Evolutionary conservation across 2,888 invertebrate species (phyloP).

Genomic region (Amorpha juglandis): DNA sequence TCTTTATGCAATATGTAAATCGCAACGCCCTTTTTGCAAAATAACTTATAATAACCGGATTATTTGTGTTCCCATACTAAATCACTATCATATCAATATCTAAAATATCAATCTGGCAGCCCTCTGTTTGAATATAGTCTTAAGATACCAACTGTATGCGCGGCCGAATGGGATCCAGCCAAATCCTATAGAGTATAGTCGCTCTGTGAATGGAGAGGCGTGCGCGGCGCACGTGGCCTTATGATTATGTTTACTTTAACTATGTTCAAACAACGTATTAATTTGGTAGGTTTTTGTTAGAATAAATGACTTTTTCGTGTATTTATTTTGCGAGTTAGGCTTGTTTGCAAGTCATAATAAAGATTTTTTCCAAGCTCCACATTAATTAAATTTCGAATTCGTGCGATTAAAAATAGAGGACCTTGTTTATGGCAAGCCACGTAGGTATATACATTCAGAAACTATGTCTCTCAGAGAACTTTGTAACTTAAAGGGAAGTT

Average conservation of each 20-base stretch:
- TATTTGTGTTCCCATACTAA: conserved; percentile 77
- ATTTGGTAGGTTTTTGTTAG: conserved; percentile 76
- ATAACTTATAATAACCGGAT: conserved; percentile 50
- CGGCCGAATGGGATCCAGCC: conserved; percentile 71
- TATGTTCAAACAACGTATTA: conserved; percentile 84
- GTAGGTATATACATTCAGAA: too few species aligned
- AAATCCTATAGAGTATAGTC: conserved; percentile 71
- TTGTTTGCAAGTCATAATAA: conserved; percentile 2
- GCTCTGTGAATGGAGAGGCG: conserved; percentile 65
- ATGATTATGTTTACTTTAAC: conserved; percentile 81
- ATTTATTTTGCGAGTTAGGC: conserved; percentile 18
- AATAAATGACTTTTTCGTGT: conserved; percentile 70
- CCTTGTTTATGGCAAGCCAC: too few species aligned
- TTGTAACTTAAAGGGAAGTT: too few species aligned
- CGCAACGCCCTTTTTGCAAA: conserved; percentile 8
- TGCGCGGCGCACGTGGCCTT: conserved; percentile 69
- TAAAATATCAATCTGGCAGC: conserved; percentile 76
- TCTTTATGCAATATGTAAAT: conserved; percentile 11
- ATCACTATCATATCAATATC: conserved; percentile 81
- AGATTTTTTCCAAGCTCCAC: neutral
- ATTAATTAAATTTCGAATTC: neutral
- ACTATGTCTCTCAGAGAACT: too few species aligned
- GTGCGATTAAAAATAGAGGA: too few species aligned
- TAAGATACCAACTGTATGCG: conserved; percentile 74
- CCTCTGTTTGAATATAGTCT: conserved; percentile 79